Conservation (phyloP, 2,888 invertebrate species). For the Azorinus chamasolen region DNA sequence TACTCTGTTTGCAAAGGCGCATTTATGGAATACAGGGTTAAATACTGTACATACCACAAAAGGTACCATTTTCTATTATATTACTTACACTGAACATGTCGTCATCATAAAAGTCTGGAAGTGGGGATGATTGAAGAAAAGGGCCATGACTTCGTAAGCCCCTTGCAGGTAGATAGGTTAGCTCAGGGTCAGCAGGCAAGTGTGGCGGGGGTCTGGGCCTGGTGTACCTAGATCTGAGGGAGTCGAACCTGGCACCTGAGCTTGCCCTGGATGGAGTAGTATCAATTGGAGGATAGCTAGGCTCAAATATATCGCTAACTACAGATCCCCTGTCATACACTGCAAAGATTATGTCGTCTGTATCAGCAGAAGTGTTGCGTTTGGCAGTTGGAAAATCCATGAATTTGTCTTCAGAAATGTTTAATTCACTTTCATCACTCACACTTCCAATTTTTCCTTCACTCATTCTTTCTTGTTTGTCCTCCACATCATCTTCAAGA, state of each 20-base stretch:
- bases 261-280: slow-evolving; percentile 8
- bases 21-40: too few species aligned
- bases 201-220: slow-evolving; percentile 53
- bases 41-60: too few species aligned
- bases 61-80: too few species aligned
- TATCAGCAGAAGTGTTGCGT: slow-evolving; percentile 38
- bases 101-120: slow-evolving; percentile 62
- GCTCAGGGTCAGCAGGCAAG: slow-evolving; percentile 29
- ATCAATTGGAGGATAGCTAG: slow-evolving; percentile 4
- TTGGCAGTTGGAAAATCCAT: slow-evolving; percentile 50
- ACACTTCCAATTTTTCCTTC: slow-evolving; percentile 69
- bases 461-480: slow-evolving; percentile 46
- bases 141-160: slow-evolving; percentile 44
- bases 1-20: too few species aligned
- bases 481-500: slow-evolving; percentile 55
- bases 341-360: slow-evolving; percentile 65
- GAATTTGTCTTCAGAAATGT: slow-evolving; percentile 54
- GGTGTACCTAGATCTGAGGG: slow-evolving; percentile 65
- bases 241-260: slow-evolving; percentile 51
- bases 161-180: slow-evolving; percentile 57
- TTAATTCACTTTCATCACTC: slow-evolving; percentile 69
- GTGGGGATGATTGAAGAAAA: slow-evolving; percentile 47
- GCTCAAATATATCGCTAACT: slow-evolving; percentile 73
- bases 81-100: neutral
- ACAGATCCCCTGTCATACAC: slow-evolving; percentile 65